A percentile compares a stretch with the other conserved stretches of the same genome.
phyloP scores from a whole-genome alignment of 64 coral and sea anemone genomes.

The Pocillopora damicornis region DNA sequence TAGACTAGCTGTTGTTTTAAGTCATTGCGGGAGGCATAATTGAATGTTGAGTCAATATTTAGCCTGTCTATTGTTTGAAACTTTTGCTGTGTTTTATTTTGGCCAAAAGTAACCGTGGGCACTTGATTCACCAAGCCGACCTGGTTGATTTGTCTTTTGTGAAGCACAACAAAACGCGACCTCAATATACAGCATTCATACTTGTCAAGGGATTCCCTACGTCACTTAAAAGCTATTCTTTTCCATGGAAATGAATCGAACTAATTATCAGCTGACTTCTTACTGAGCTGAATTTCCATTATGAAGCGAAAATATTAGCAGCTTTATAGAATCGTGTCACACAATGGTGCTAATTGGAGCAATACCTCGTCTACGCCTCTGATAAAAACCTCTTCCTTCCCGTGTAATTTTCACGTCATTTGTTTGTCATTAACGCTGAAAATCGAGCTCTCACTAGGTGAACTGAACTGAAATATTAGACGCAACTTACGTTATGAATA shows the following conservation, averaged over 20 bases:
- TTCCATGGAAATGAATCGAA: not conserved
- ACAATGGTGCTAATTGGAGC: slow-evolving; percentile 32
- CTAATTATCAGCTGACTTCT: slow-evolving; percentile 17
- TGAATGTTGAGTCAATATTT: slow-evolving; percentile 40
- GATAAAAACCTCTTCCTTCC: not conserved
- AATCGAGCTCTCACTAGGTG: not conserved
- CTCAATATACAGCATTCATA: not conserved
- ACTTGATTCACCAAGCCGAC: not conserved
- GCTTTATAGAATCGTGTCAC: slow-evolving; percentile 7
- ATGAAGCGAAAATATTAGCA: slow-evolving; percentile 36
- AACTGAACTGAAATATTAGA: not conserved
- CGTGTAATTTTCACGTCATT: slow-evolving; percentile 10
- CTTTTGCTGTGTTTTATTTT: slow-evolving; percentile 6
- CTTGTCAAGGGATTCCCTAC: not conserved
- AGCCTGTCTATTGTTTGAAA: not conserved
- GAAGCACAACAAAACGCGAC: not conserved
- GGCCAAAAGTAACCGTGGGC: slow-evolving; percentile 1
- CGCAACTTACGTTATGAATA: not conserved
- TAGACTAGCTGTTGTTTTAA: not conserved
- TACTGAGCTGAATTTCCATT: slow-evolving; percentile 2
- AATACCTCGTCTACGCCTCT: slow-evolving; percentile 31
- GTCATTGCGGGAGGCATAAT: slow-evolving; percentile 26
- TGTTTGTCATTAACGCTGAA: slow-evolving; percentile 2
- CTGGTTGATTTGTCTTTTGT: slow-evolving; percentile 20
- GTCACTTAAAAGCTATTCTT: slow-evolving; percentile 3